phyloP scores from a whole-genome alignment of 2,797 vertebrate species.

The Spatula clypeata region DNA sequence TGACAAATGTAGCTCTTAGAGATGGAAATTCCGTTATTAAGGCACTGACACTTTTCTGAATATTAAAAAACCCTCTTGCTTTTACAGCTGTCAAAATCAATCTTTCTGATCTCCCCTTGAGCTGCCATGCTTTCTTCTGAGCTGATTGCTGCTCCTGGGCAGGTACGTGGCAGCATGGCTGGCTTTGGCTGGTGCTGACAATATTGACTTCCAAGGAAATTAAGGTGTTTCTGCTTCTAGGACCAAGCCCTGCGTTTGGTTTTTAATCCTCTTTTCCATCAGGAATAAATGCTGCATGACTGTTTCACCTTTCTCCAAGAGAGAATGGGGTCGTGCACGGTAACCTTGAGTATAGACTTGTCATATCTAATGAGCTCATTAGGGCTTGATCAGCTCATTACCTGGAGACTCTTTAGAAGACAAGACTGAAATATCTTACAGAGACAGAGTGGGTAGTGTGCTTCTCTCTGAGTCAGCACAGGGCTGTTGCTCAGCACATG shows the following conservation, averaged over 20 bases:
- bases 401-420: constrained; percentile 16
- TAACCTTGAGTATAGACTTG: constrained; percentile 23
- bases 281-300: background rate
- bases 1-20: background rate
- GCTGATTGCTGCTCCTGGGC: background rate
- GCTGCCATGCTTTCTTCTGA: background rate
- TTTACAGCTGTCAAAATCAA: constrained; percentile 41
- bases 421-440: background rate
- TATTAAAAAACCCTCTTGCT: constrained; percentile 34
- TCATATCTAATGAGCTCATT: constrained; percentile 24
- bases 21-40: constrained; percentile 13
- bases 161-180: accelerated
- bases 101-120: constrained; percentile 11
- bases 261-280: background rate
- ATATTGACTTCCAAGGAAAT: background rate
- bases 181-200: background rate
- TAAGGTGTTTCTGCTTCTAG: accelerated
- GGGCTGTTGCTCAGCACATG: background rate
- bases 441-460: background rate
- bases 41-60: constrained; percentile 9
- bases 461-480: background rate
- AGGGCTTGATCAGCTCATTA: constrained; percentile 54
- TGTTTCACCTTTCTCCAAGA: background rate
- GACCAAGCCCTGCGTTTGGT: background rate
- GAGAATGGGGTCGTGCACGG: background rate